Evolutionary conservation across 2,797 vertebrate genomes (phyloP), one percentile per base, ranked within the genome.

Genomic region (Takifugu rubripes): DNA sequence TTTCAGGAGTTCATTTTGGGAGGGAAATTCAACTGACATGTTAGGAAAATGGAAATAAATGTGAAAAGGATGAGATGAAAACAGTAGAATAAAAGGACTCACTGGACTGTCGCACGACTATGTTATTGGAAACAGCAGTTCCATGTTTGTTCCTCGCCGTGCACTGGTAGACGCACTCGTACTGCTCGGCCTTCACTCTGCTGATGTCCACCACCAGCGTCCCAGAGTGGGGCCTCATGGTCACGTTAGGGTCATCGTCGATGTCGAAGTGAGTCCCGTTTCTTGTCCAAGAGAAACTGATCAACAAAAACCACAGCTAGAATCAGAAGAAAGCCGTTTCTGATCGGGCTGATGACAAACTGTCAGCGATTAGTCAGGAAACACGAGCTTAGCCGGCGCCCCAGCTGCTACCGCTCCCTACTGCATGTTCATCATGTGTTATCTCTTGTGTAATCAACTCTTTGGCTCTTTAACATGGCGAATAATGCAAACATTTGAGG

Each of bases 211-310:
- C 84, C 58, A 91, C 84, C 61, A 99, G 92, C 0, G 96, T 98
- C 51, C 97, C 97, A 1, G 94, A 95, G 79, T 91, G 90, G 49
- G 89, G 74, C 78, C 78, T 94, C 94, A 96, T 94, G 73, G 72
- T 93, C 75, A 98, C 93, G 12, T 89, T 91, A 56, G 90, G 54
- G 72, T 97, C 93, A 75, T 91, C 84, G 45, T 98, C 96, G 5
- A 93, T 89, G 84, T 98, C 94, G 81, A 94, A 98, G 88, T 98
- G 95, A 43, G 92, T 96, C 72, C 96, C 96, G 55, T 98, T 94
- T 66, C 92, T 93, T 0, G 95, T 98, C 97, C 97, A 99, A 45
- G 95, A 97, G 82, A 98, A 98, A 75, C 97, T 99, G 83, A 61
- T 3, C 6, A 9, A 17, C 7, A n/a, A 14, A 21, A 29, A 66